Base-by-base conservation (phyloP, 1,140 invertebrate species). In the Anadara kagoshimensis region DNA sequence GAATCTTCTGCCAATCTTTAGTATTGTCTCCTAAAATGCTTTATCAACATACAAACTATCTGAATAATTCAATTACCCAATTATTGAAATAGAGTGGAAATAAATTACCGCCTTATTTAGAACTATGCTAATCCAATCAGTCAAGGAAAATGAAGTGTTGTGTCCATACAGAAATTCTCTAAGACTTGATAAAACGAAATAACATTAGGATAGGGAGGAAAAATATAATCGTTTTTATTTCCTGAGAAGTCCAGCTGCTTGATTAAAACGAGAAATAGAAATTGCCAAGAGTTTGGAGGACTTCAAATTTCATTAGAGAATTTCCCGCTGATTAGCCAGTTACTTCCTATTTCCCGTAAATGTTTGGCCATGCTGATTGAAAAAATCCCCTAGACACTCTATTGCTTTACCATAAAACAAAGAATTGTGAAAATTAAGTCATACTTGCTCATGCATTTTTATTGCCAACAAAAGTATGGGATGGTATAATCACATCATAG, bases 11-110 rank as follows among this genome's bases (percentile, higher is more conserved):
- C 69, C 73, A 79, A 75, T 82, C 76, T 67, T 65, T 54, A 57
- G 47, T 70, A 76, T 83, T 81, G 81, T 81, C 73, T 75, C 63
- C 49, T 69, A 70, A 81, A 83, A 81, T 78, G 72, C 75, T 81
- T 83, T 81, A 83, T 81, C 81, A 78, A 77, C 79, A 75, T 76
- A 78, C 78, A 81, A 83, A 83, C 81, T 81, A 78, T 81, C 71
- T 66, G 66, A 65, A 77, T 77, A 83, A 83, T 83, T 76, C 59
- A 77, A 81, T 83, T 81, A 78, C 73, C 65, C 75, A 79, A 81
- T 83, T 79, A 81, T 81, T 78, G 79, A 79, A 81, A 83, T 74
- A 69, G 76, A 83, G 81, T 79, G 79, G 76, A 81, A 81, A 83
- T 79, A 78, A 81, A 83, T 81, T 81, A 81, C 77, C 51, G 72